Evolutionary conservation across 2,888 invertebrate species (phyloP).

Genomic region (Ichneumon xanthorius): DNA sequence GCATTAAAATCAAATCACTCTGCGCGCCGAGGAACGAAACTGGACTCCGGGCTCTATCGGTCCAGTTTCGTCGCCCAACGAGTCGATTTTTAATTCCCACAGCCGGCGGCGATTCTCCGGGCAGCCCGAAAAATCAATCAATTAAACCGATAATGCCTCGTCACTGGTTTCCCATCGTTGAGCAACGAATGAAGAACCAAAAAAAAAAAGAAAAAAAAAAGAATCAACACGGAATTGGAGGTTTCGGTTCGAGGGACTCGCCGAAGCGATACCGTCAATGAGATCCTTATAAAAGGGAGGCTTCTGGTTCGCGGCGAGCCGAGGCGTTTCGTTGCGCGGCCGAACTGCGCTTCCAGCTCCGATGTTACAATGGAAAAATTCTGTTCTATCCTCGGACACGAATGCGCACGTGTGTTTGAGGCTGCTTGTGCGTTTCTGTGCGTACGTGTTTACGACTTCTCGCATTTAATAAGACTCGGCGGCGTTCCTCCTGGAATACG

Average conservation of each 20-base stretch:
- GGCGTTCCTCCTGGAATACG: conserved; percentile 38
- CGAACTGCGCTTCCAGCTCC: conserved; percentile 10
- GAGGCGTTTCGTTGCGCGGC: not conserved
- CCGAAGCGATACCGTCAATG: conserved; percentile 60
- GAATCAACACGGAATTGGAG: conserved; percentile 21
- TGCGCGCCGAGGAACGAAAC: conserved; percentile 22
- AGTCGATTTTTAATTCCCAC: conserved; percentile 56
- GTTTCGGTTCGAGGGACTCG: conserved; percentile 55
- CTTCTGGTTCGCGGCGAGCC: not conserved
- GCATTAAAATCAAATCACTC: conserved; percentile 81
- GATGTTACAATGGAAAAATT: conserved; percentile 26
- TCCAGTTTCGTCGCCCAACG: conserved; percentile 34
- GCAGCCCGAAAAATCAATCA: conserved; percentile 81
- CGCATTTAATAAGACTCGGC: conserved; percentile 40
- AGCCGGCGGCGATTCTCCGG: conserved; percentile 60
- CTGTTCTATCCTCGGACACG: conserved; percentile 3
- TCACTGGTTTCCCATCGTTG: conserved; percentile 74
- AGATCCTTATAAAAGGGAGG: conserved; percentile 37
- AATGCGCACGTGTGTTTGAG: not conserved
- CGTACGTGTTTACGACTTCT: conserved; percentile 22
- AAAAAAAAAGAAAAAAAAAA: conserved; percentile 29
- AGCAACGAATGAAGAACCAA: not conserved
- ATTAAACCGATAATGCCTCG: conserved; percentile 81
- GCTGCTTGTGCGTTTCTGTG: not conserved
- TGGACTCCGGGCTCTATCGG: not conserved